Evolutionary conservation across 2,888 invertebrate genomes (phyloP).

Genomic region (Patella pellucida): DNA sequence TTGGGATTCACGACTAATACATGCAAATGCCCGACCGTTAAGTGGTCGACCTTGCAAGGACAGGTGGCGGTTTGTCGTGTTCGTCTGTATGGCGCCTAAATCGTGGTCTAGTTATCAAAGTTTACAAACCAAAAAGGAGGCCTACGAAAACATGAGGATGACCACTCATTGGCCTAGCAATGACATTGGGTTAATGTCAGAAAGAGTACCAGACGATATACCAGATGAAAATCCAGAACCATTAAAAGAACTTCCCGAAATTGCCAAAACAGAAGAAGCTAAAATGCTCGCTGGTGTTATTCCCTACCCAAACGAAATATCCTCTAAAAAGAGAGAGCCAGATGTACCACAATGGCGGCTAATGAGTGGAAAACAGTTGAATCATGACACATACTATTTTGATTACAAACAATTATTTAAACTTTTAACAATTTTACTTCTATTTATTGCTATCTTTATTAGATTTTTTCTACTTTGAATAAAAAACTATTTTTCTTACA

Average conservation of each 20-base stretch:
- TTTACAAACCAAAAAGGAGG: conserved; percentile 45
- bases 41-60: conserved; percentile 40
- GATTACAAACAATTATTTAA: background rate
- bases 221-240: conserved; percentile 15
- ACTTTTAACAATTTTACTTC: background rate
- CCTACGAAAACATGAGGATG: conserved; percentile 45
- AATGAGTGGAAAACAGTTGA: background rate
- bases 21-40: conserved; percentile 58
- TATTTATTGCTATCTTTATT: background rate
- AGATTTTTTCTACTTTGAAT: background rate
- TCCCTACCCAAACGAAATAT: conserved; percentile 20
- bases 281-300: conserved; percentile 34
- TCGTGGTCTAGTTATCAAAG: conserved; percentile 53
- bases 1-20: conserved; percentile 63
- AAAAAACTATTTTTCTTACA: no score
- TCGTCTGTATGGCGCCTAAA: conserved; percentile 62
- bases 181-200: conserved; percentile 41
- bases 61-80: conserved; percentile 59
- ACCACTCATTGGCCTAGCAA: conserved; percentile 61
- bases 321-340: background rate
- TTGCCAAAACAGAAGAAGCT: conserved; percentile 37
- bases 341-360: background rate
- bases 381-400: background rate
- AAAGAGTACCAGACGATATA: conserved; percentile 4
- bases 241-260: conserved; percentile 34